phyloP scores from a whole-genome alignment of 1,140 invertebrate species.

The Heliconius nattereri region DNA sequence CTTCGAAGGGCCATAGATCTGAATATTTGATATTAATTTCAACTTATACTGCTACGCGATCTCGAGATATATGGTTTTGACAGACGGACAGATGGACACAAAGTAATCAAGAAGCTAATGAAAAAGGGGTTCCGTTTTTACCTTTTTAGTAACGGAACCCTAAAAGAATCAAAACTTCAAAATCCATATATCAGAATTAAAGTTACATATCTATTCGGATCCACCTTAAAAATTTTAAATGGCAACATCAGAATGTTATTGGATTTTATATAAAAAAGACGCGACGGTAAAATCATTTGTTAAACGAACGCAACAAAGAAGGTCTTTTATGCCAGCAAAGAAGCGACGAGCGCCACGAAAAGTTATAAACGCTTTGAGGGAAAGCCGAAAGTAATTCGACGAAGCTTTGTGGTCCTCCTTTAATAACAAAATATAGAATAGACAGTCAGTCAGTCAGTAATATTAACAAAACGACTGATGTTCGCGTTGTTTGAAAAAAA shows the following conservation, averaged over 20 bases:
- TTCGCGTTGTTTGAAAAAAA: not conserved
- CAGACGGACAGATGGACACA: no score
- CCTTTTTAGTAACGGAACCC: no score
- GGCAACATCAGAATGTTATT: not conserved
- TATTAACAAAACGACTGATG: conserved; percentile 16
- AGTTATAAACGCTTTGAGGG: conserved; percentile 24
- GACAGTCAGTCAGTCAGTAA: not conserved
- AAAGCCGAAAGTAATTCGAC: conserved; percentile 24
- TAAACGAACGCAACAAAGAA: conserved; percentile 14
- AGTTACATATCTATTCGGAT: no score
- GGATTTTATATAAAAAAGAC: conserved; percentile 1
- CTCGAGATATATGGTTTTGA: no score
- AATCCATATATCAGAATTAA: no score
- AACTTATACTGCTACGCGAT: no score
- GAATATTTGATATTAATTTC: no score
- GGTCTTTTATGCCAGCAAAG: conserved; percentile 20
- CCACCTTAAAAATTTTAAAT: not conserved
- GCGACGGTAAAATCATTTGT: conserved; percentile 13
- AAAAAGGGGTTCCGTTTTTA: no score
- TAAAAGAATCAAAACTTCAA: no score
- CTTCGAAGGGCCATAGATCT: no score
- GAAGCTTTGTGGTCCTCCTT: conserved; percentile 16
- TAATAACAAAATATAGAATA: conserved; percentile 25
- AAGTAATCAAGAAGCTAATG: no score
- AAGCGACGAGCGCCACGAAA: conserved; percentile 14